Base-by-base conservation (phyloP, 2,113 vertebrate genomes). In the Bolborhynchus lineola region DNA sequence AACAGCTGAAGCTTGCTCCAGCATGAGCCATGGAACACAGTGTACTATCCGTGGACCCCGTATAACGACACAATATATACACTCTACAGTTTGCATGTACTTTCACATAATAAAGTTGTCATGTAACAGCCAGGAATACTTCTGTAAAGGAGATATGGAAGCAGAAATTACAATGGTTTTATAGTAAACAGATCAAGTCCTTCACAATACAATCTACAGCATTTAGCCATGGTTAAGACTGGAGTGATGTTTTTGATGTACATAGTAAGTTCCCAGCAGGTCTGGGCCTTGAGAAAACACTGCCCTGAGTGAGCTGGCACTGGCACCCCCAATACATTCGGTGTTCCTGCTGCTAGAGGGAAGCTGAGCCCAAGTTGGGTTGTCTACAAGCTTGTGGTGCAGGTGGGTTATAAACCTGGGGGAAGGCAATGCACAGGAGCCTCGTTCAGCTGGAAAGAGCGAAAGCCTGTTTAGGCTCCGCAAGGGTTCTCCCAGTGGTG, bases 11-110 rank as follows among this genome's bases (percentile, higher is more conserved):
- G 90, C 97, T 97, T 96, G 95, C 94, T 84, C 95, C 5, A 84
- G 96, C 64, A 28, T 95, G 88, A 97, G 86, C 92, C 86, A 68
- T 92, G 93, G 95, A 95, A 95, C 90, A 95, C 86, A 91, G 96
- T 86, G 95, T 91, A 78, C 96, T 92, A 95, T 93, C 77, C 24
- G 35, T 89, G 97, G 88, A 90, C 87, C 88, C 96, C 92, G 11
- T 95, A 96, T 91, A 95, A 88, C 46, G 55, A 97, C 90, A 97
- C 95, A 96, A 97, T 97, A 98, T 96, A 98, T 95, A 98, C 98
- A 98, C 97, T 97, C 97, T 97, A 96, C 91, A 97, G 92, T 96
- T 95, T 98, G 91, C 88, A 94, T 81, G 92, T 98, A 98, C 96
- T 97, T 98, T 96, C 90, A 97, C 85, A 92, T 91, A 91, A 75